Evolutionary conservation across 2,797 vertebrate species (phyloP).

Genomic region (Channa striata): DNA sequence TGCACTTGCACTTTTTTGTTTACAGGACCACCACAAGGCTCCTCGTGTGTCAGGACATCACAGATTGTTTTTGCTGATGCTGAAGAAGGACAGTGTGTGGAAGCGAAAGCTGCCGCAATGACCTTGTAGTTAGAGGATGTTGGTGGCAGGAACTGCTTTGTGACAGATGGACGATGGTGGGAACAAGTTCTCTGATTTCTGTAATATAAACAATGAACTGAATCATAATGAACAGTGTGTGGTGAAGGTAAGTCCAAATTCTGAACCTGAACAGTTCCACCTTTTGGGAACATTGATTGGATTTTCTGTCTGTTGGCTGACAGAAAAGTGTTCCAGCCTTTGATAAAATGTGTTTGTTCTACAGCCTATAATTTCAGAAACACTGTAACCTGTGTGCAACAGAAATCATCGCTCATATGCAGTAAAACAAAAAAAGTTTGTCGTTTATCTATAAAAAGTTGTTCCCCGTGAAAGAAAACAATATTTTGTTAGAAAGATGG

Average conservation of each 20-base stretch:
- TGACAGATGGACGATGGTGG: background rate
- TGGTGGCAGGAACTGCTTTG: background rate
- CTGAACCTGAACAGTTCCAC: background rate
- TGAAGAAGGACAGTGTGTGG: background rate
- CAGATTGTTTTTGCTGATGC: background rate
- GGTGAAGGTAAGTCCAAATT: too few species aligned
- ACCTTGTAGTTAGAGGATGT: background rate
- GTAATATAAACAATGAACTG: background rate
- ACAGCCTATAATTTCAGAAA: too few species aligned
- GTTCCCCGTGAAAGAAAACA: too few species aligned
- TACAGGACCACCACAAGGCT: background rate
- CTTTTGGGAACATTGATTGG: too few species aligned
- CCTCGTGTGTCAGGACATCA: background rate
- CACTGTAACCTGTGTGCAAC: too few species aligned
- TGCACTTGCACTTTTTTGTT: conserved; percentile 48
- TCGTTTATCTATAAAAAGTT: too few species aligned
- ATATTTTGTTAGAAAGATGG: too few species aligned
- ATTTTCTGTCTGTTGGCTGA: too few species aligned
- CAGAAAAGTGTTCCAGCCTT: too few species aligned
- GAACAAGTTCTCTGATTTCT: background rate
- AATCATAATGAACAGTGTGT: background rate
- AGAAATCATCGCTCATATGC: too few species aligned
- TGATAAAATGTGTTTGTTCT: too few species aligned
- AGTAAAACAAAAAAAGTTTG: too few species aligned
- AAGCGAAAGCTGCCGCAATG: conserved; percentile 3